phyloP scores from a whole-genome alignment of 2,113 vertebrate genomes.

The Conger conger region DNA sequence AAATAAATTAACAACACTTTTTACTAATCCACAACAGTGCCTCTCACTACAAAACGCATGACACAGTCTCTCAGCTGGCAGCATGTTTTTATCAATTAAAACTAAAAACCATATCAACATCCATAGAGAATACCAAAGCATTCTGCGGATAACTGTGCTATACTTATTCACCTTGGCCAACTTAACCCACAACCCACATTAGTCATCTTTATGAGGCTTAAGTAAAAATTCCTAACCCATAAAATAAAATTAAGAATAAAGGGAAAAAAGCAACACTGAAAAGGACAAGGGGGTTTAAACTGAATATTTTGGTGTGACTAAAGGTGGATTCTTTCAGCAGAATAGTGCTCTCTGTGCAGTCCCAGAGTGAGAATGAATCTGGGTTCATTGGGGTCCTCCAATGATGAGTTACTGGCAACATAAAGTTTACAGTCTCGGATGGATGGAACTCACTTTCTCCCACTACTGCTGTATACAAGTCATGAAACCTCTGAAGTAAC shows the following conservation, averaged over 20 bases:
- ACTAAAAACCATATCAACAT: conserved; percentile 2
- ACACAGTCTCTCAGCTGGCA: neutral
- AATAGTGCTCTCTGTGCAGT: neutral
- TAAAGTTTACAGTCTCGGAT: neutral
- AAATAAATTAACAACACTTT: neutral
- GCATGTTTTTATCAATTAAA: neutral
- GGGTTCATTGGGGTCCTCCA: neutral
- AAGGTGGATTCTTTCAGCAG: neutral
- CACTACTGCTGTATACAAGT: neutral
- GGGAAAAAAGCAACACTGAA: neutral
- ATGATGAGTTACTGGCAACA: neutral
- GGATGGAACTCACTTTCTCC: neutral
- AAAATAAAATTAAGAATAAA: neutral
- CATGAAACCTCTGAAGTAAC: neutral
- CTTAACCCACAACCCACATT: neutral
- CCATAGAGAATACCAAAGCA: conserved; percentile 4
- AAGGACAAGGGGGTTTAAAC: neutral
- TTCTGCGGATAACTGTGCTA: neutral
- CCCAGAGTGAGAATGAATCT: neutral
- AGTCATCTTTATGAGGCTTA: neutral
- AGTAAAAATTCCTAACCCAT: neutral
- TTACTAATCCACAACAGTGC: neutral
- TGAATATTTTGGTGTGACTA: neutral
- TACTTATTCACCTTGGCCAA: conserved; percentile 17
- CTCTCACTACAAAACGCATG: neutral